Percentiles rank a stretch among this genome's conserved stretches.
Conservation (phyloP, 2,113 vertebrate genomes). For the Ictalurus punctatus region DNA sequence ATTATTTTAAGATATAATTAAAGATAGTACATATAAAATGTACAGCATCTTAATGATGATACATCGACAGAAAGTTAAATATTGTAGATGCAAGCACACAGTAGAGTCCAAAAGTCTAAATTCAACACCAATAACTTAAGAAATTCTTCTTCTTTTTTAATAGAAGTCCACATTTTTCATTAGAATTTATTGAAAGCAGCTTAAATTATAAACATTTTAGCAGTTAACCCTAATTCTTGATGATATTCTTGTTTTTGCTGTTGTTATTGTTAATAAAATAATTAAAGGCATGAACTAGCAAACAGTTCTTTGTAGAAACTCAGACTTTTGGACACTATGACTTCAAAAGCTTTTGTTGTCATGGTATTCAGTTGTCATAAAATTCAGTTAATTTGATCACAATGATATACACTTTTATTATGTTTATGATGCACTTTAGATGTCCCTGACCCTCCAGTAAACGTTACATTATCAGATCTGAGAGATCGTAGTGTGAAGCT, state of each 20-base stretch:
- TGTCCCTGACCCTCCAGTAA: constrained; percentile 81
- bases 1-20: neutral
- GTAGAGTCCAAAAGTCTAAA: neutral
- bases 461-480: constrained; percentile 75
- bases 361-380: neutral
- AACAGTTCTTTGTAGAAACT: neutral
- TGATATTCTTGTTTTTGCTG: neutral
- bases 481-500: constrained; percentile 76
- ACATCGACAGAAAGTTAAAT: neutral
- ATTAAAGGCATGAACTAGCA: neutral
- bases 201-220: neutral
- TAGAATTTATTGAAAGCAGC: neutral
- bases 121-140: neutral
- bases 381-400: neutral
- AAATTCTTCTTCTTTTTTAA: neutral
- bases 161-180: neutral
- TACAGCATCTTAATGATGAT: neutral
- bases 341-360: neutral
- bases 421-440: constrained; percentile 68
- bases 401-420: neutral
- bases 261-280: neutral
- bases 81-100: neutral
- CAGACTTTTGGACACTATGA: too few species aligned
- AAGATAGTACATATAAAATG: neutral
- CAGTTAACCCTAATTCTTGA: neutral